A percentile compares a stretch with the other conserved stretches of the same genome.
Conservation (phyloP, 2,888 invertebrate genomes). For the Leistus spinibarbis region DNA sequence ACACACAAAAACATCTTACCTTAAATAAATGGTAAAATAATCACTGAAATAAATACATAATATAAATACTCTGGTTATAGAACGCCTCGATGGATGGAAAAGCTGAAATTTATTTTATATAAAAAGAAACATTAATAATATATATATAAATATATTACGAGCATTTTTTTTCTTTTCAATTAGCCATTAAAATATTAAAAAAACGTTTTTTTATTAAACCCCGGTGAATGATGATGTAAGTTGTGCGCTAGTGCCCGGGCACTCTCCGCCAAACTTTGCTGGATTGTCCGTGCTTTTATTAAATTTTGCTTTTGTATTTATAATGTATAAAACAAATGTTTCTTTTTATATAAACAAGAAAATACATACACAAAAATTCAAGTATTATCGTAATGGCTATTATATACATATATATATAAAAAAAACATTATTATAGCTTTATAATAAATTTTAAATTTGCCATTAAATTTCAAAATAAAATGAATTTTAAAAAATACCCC, state of each 20-base stretch:
- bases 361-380: background rate
- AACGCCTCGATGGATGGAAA: conserved; percentile 19
- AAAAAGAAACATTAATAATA: background rate
- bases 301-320: background rate
- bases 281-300: background rate
- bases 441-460: too few relatives aligned
- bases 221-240: too few relatives aligned
- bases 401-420: too few relatives aligned
- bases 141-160: background rate
- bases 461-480: too few relatives aligned
- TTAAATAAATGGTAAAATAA: conserved; percentile 9
- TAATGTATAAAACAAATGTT: background rate
- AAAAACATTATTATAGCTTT: too few relatives aligned
- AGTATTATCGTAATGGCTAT: background rate
- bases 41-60: conserved; percentile 35
- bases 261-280: background rate
- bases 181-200: background rate
- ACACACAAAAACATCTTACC: conserved; percentile 26
- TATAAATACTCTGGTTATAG: conserved; percentile 36
- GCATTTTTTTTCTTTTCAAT: too few relatives aligned
- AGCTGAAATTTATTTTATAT: conserved; percentile 14
- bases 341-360: background rate
- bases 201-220: too few relatives aligned
- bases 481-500: too few relatives aligned
- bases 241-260: background rate